Conservation (phyloP, 1,140 invertebrate species). For the Coptotermes formosanus region DNA sequence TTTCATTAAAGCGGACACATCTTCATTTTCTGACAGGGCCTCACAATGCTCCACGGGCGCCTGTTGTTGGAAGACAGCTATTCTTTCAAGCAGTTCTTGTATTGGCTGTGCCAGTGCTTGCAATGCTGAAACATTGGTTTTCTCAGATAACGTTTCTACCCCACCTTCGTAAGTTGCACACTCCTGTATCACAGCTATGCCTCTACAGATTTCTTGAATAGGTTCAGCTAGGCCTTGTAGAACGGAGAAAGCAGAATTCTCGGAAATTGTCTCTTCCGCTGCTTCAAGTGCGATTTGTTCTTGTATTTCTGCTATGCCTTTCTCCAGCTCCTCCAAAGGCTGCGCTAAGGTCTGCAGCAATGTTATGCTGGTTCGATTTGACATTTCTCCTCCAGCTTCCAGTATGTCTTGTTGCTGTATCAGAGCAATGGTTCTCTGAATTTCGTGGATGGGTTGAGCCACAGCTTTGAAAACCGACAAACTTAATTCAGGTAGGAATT, state of each 20-base stretch:
- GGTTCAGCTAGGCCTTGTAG: conserved; percentile 52
- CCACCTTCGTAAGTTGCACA: conserved; percentile 34
- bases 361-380: conserved; percentile 42
- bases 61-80: conserved; percentile 9
- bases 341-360: conserved; percentile 39
- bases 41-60: neutral
- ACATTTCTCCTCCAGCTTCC: conserved; percentile 41
- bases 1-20: conserved; percentile 23
- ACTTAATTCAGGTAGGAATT: conserved; percentile 36
- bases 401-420: neutral
- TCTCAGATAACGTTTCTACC: neutral
- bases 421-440: conserved; percentile 51
- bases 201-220: conserved; percentile 42
- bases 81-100: neutral
- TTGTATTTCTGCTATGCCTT: conserved; percentile 44
- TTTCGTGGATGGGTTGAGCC: conserved; percentile 52
- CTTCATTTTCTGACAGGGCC: conserved; percentile 19
- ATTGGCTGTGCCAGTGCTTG: conserved; percentile 21
- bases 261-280: conserved; percentile 36
- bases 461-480: conserved; percentile 49
- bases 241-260: conserved; percentile 46
- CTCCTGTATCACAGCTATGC: conserved; percentile 42
- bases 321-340: conserved; percentile 45
- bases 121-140: neutral
- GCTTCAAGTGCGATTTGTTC: conserved; percentile 35